A percentile compares a stretch with the other conserved stretches of the same genome.
These are phyloP conservation scores for Sylvilagus floridanus DNA, from an alignment of 2,797 vertebrate species.

Conservation along the genomic window DNA sequence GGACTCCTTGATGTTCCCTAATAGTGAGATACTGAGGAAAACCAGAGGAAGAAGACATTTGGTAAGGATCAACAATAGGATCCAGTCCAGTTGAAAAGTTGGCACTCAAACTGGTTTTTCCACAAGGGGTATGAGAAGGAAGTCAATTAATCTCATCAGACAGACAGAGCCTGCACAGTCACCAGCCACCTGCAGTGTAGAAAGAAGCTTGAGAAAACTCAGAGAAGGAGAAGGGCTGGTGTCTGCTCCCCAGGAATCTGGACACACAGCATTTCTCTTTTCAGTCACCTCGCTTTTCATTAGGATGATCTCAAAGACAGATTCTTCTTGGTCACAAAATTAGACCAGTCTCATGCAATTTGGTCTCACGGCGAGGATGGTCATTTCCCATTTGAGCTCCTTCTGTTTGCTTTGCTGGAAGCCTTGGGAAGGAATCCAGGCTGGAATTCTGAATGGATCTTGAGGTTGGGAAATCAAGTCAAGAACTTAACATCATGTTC, in stretches of 20 bases:
- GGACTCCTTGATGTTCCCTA: too few species aligned
- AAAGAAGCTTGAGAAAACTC: neutral
- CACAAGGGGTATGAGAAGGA: neutral
- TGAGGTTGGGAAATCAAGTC: neutral
- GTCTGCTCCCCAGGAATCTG: neutral
- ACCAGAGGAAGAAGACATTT: neutral
- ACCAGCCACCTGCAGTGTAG: neutral
- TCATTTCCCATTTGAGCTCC: neutral
- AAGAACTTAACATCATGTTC: neutral
- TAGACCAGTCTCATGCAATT: neutral
- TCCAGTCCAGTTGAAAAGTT: neutral
- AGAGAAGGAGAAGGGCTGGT: neutral
- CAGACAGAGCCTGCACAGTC: neutral
- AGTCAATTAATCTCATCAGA: conserved; percentile 7
- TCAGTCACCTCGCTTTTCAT: neutral
- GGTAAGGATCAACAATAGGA: neutral
- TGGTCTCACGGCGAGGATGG: neutral
- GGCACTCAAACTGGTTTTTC: conserved; percentile 17
- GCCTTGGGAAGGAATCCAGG: neutral
- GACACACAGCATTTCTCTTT: neutral
- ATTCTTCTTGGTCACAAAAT: neutral
- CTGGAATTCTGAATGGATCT: neutral
- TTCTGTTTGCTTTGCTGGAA: neutral
- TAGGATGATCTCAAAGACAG: neutral
- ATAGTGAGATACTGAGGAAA: neutral